Evolutionary conservation across 2,797 vertebrate species (phyloP), one percentile per base, ranked within the genome.

Genomic region (Syndactyla subalaris): DNA sequence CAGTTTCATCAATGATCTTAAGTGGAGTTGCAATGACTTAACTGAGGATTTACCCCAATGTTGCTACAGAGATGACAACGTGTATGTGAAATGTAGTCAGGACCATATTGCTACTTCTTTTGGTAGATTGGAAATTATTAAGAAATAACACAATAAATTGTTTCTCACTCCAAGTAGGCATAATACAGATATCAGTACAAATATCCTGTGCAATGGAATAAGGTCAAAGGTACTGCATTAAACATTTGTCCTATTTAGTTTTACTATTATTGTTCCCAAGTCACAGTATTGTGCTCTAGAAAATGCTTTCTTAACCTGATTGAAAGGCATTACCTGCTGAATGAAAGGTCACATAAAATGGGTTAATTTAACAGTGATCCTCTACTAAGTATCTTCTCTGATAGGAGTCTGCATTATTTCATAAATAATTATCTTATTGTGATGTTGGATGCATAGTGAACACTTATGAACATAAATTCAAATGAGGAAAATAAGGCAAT

Each of bases 241-340:
- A 66, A 20, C 17, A 62, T 8, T 72, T 63, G 16, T 48, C 51
- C 24, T 21, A 51, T 63, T 4, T 41, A 27, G 13, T 34, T 92
- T 89, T 91, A 55, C 10, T 63, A 9, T 67, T 62, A 46, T 58
- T 62, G 27, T 36, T 87, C 39, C 10, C 14, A 62, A 85, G 38
- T 32, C 27, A 65, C 12, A 30, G 66, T 87, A 54, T 43, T 73
- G 17, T 38, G n/a, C 29, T 52, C 34, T 34, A 57, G 52, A 72
- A 93, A 67, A 15, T 30, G n/a, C 13, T 80, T 91, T 38, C 20
- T 61, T 72, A 84, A 86, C 86, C 68, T 77, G 11, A 41, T 74
- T 16, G 22, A 36, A 88, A 86, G 32, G 12, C 41, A 51, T 62
- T 70, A 19, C 23, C 17, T 83, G n/a, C 6, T 29, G 81, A 91